Evolutionary conservation across 2,113 vertebrate genomes (phyloP).

Genomic region (Zosterops lateralis): DNA sequence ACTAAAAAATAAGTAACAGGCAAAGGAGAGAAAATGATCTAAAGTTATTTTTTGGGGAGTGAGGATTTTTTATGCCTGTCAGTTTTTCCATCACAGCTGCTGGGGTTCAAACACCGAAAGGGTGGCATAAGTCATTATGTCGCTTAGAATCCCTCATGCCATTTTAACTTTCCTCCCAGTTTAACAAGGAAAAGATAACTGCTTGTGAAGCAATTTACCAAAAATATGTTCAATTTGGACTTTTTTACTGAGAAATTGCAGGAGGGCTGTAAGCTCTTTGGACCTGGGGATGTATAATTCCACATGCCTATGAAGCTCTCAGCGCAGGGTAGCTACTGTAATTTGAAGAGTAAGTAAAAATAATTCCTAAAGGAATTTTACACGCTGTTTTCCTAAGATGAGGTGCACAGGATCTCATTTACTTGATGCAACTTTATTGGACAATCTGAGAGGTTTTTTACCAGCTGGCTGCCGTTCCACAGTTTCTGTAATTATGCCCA

Average conservation of each 20-base stretch:
- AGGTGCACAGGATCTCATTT: not conserved
- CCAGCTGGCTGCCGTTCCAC: not conserved
- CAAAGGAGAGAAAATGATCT: not conserved
- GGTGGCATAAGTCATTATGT: not conserved
- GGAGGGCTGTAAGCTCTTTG: constrained; percentile 13
- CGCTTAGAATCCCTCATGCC: not conserved
- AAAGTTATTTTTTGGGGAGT: not conserved
- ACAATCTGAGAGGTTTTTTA: not conserved
- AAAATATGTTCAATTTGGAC: not conserved
- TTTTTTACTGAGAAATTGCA: not conserved
- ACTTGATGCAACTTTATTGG: not conserved
- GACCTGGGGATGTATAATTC: not conserved
- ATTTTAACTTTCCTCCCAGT: not conserved
- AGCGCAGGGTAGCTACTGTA: not conserved
- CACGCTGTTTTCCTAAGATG: not conserved
- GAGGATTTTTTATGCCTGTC: not conserved
- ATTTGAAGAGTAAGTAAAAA: constrained; percentile 37
- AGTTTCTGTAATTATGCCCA: not conserved
- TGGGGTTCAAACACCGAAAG: not conserved
- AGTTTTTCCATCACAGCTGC: not conserved
- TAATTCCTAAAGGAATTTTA: constrained; percentile 27
- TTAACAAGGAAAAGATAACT: constrained; percentile 17
- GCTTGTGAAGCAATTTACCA: constrained; percentile 12
- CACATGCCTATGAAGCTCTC: not conserved
- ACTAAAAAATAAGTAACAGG: not conserved